Evolutionary conservation across 1,140 invertebrate species (phyloP).

Genomic region (Plodia interpunctella): DNA sequence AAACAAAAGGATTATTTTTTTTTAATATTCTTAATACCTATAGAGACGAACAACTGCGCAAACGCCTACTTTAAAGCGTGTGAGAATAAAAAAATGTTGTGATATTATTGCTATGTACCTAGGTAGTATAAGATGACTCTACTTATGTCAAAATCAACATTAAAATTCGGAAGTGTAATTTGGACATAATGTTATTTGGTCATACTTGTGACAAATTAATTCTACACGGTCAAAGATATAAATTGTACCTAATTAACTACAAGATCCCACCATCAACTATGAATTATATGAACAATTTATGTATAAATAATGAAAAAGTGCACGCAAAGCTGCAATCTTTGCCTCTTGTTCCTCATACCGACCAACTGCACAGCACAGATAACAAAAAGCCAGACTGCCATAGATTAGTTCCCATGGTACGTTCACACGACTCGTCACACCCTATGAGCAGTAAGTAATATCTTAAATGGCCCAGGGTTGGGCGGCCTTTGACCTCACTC

Average conservation of each 20-base stretch:
- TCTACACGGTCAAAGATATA: too few relatives aligned
- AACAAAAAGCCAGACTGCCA: constrained; percentile 17
- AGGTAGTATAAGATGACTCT: too few relatives aligned
- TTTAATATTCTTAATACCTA: not conserved
- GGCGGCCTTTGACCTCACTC: constrained; percentile 49
- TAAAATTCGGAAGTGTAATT: too few relatives aligned
- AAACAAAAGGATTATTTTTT: not conserved
- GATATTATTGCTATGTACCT: too few relatives aligned
- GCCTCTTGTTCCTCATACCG: not conserved
- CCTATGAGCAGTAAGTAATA: constrained; percentile 44
- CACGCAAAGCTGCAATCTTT: not conserved
- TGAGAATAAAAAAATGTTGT: too few relatives aligned
- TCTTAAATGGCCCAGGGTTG: constrained; percentile 43
- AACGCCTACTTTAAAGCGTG: too few relatives aligned
- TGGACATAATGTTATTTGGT: too few relatives aligned
- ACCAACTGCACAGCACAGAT: not conserved
- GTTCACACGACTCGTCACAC: constrained; percentile 62
- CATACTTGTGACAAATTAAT: too few relatives aligned
- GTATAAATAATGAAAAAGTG: not conserved
- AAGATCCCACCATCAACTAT: too few relatives aligned
- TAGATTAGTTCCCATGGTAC: constrained; percentile 44
- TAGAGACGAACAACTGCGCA: not conserved
- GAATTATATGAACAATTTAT: too few relatives aligned
- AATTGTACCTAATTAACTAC: too few relatives aligned
- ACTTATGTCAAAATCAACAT: too few relatives aligned